Percentiles rank a stretch among this genome's conserved stretches.
Evolutionary conservation across 2,888 invertebrate species (phyloP).

Genomic region (Theristus sp.): DNA sequence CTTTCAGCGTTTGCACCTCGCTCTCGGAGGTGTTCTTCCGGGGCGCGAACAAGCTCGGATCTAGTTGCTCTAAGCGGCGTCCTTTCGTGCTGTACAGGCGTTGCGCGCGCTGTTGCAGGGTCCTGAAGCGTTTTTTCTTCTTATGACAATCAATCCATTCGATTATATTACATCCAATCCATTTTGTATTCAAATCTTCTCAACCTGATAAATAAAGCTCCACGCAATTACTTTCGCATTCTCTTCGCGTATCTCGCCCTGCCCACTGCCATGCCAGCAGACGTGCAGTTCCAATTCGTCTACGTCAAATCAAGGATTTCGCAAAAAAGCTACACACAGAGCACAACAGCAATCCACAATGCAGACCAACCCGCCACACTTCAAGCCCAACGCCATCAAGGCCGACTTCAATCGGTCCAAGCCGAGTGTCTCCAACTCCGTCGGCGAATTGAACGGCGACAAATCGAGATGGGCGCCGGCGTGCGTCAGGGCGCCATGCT

Average conservation of each 20-base stretch:
- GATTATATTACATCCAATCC: too few species aligned
- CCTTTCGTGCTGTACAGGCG: slow-evolving; percentile 88
- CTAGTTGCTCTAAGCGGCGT: slow-evolving; percentile 57
- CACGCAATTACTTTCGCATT: too few species aligned
- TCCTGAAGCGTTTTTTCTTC: slow-evolving; percentile 37
- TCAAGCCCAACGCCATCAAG: slow-evolving; percentile 79
- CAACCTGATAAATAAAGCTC: too few species aligned
- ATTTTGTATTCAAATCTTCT: too few species aligned
- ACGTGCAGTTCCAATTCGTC: too few species aligned
- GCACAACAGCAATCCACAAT: too few species aligned
- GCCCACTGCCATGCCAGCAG: too few species aligned
- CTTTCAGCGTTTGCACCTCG: neutral
- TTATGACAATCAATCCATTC: too few species aligned
- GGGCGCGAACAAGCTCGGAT: slow-evolving; percentile 62
- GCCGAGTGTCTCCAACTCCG: slow-evolving; percentile 87
- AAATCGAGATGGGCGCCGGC: slow-evolving; percentile 89
- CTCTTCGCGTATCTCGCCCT: too few species aligned
- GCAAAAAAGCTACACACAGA: too few species aligned
- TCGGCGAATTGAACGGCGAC: slow-evolving; percentile 91
- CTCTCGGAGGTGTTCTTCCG: slow-evolving; percentile 24
- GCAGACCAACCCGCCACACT: slow-evolving; percentile 82
- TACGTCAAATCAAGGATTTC: too few species aligned
- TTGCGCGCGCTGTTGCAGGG: slow-evolving; percentile 87
- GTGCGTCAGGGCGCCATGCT: slow-evolving; percentile 64
- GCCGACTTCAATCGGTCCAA: slow-evolving; percentile 91